phyloP scores from a whole-genome alignment of 2,888 invertebrate genomes.

The Pammene aurita region DNA sequence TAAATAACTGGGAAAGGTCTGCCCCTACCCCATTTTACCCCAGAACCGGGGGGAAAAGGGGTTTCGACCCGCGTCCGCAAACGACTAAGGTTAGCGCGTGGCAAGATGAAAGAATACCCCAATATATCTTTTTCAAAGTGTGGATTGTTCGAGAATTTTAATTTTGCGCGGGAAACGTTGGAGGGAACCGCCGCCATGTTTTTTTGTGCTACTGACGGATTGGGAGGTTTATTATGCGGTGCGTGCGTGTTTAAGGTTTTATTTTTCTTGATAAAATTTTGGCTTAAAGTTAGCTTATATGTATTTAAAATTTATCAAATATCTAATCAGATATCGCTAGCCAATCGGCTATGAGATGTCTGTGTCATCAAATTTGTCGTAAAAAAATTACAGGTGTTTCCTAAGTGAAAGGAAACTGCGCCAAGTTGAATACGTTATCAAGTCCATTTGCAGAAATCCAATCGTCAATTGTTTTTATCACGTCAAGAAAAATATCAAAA shows the following conservation, averaged over 20 bases:
- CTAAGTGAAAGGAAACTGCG: too few species aligned
- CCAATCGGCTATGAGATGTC: too few species aligned
- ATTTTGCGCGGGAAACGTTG: conserved; percentile 65
- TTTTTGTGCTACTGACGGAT: conserved; percentile 36
- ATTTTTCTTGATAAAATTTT: neutral
- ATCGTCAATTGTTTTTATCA: too few species aligned
- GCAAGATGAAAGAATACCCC: conserved; percentile 81
- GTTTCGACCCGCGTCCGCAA: conserved; percentile 63
- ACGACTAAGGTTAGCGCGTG: conserved; percentile 76
- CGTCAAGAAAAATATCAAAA: too few species aligned
- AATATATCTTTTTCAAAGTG: conserved; percentile 82
- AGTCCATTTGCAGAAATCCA: too few species aligned
- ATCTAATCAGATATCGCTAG: too few species aligned
- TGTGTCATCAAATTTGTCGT: too few species aligned
- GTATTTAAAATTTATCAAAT: too few species aligned
- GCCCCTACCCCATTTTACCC: conserved; percentile 44
- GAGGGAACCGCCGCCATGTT: conserved; percentile 38
- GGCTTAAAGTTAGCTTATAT: too few species aligned
- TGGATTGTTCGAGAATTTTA: conserved; percentile 80
- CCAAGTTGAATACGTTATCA: too few species aligned
- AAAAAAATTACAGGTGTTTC: too few species aligned
- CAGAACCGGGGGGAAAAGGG: conserved; percentile 21
- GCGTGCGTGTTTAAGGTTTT: conserved; percentile 12
- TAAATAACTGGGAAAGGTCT: conserved; percentile 78
- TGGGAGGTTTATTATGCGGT: conserved; percentile 33